Evolutionary conservation across 2,888 invertebrate genomes (phyloP), one percentile per base, ranked within the genome.

Genomic region (Pardosa pseudoannulata): DNA sequence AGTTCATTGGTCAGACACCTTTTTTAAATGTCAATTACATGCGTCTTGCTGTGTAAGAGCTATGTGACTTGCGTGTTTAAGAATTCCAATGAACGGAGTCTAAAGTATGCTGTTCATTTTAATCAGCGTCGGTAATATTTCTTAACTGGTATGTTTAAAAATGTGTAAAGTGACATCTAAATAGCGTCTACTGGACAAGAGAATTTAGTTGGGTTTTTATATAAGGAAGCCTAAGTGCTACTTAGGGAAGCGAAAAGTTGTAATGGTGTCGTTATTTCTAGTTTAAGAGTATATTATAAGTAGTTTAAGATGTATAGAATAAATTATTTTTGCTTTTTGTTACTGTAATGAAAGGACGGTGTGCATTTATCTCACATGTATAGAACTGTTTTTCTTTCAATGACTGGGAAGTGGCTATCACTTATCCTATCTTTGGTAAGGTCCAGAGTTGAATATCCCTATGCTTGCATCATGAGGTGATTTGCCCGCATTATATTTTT

Each of bases 21-120:
- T 56, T 56, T 56, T 56, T 56, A 56, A 56, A 56, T 23, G 56
- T 56, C 56, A n/a, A 56, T 23, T 56, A 23, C 19, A 23, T 23
- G 23, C 23, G n/a, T 23, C 56, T 3, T 56, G 46, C 16, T 6
- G 46, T 56, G 56, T 23, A 23, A 23, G 23, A 56, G 23, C 11
- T 56, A 56, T 23, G 41, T 13, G 19, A 56, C 1, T 56, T 56
- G 56, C 23, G 23, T 56, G 56, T 56, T 23, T 56, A 1, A 5
- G 56, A 19, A 56, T 56, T 56, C 23, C 56, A 23, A 11, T 23
- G 56, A 7, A 23, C 23, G 3, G 56, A 56, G 5, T 56, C 23
- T 23, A 23, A 19, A 23, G 11, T 56, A 23, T 16, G 16, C 56
- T 23, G 1, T 23, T 56, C 56, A 23, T 16, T 56, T 23, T 56